Percentiles rank a stretch among this genome's conserved stretches.
phyloP scores from a whole-genome alignment of 2,797 vertebrate species.

The Gephyroberyx darwinii region DNA sequence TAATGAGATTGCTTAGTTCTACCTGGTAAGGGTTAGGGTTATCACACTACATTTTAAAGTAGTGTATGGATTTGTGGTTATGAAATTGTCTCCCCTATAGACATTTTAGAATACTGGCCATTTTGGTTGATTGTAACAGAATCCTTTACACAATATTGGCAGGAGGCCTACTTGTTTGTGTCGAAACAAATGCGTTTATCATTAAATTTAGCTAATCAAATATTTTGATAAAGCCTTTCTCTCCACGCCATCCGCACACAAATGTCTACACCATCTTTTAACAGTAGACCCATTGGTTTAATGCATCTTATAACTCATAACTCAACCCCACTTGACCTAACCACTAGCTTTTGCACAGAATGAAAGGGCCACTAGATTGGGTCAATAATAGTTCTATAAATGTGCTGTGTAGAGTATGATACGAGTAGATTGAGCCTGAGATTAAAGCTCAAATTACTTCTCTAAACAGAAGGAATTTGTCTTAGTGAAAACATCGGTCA shows the following conservation, averaged over 20 bases:
- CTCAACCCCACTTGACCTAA: conserved; percentile 32
- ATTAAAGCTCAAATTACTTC: not conserved
- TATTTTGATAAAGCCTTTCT: not conserved
- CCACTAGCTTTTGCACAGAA: conserved; percentile 53
- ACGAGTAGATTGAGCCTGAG: not conserved
- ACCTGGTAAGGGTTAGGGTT: conserved; percentile 29
- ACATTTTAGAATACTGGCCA: conserved; percentile 42
- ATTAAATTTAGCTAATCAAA: conserved; percentile 7
- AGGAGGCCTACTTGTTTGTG: conserved; percentile 36
- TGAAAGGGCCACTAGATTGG: conserved; percentile 19
- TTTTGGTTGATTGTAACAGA: conserved; percentile 32
- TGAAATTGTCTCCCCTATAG: conserved; percentile 4
- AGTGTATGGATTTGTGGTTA: conserved; percentile 27
- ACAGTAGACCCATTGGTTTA: conserved; percentile 15
- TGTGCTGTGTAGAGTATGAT: conserved; percentile 24
- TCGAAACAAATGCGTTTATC: conserved; percentile 23
- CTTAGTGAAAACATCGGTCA: not conserved
- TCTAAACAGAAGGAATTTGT: conserved; percentile 19
- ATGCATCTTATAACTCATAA: conserved; percentile 37
- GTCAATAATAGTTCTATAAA: conserved; percentile 5
- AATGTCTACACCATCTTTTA: not conserved
- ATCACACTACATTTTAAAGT: conserved; percentile 33
- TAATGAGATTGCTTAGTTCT: conserved; percentile 39
- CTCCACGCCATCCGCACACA: not conserved
- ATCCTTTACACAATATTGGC: conserved; percentile 27